Evolutionary conservation across 2,888 invertebrate species (phyloP).

Genomic region (Mythimna loreyi): DNA sequence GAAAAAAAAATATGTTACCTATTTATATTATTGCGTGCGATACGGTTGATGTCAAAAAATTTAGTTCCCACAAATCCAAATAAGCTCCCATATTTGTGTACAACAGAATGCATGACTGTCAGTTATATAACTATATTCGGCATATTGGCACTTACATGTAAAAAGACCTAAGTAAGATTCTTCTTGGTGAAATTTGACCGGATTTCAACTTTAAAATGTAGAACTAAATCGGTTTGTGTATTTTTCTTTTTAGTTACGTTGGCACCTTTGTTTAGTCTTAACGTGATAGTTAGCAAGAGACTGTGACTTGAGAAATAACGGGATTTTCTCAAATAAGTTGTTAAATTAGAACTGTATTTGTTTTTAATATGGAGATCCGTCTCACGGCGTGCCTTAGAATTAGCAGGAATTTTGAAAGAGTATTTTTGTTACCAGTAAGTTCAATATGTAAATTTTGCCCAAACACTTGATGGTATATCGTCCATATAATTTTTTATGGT

Average conservation of each 20-base stretch:
- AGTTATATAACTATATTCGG: no score
- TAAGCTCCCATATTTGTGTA: background rate
- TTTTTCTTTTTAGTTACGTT: slow-evolving; percentile 26
- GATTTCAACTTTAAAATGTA: slow-evolving; percentile 4
- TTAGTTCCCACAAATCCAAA: background rate
- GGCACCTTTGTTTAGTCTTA: slow-evolving; percentile 43
- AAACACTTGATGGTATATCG: no score
- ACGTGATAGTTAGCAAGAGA: slow-evolving; percentile 46
- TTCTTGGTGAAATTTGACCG: background rate
- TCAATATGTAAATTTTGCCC: background rate
- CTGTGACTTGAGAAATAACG: slow-evolving; percentile 57
- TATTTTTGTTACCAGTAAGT: background rate
- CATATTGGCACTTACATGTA: background rate
- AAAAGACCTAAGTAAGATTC: background rate
- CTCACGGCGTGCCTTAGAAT: slow-evolving; percentile 26
- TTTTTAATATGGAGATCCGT: slow-evolving; percentile 24
- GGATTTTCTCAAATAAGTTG: slow-evolving; percentile 34
- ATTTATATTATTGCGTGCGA: background rate
- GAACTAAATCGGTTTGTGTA: slow-evolving; percentile 29
- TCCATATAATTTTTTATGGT: no score
- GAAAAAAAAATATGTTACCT: no score
- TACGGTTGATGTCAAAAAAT: background rate
- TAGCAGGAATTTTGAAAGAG: slow-evolving; percentile 1
- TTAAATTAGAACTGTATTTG: slow-evolving; percentile 34
- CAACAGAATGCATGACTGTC: no score